Evolutionary conservation across 2,888 invertebrate genomes (phyloP).

Genomic region (Plutella xylostella): DNA sequence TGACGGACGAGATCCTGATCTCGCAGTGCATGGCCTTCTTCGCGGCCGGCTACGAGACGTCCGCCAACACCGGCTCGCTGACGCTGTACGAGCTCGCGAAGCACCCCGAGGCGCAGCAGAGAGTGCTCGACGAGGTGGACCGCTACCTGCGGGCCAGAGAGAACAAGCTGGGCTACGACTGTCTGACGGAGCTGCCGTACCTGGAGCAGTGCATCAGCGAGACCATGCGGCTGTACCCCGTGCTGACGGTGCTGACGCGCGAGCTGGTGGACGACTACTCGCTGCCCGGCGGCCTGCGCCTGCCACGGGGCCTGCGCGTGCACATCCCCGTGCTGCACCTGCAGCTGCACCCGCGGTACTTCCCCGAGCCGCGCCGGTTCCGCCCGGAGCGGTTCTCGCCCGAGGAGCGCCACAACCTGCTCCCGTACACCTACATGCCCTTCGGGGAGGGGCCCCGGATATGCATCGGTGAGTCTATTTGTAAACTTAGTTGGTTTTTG

Average conservation of each 20-base stretch:
- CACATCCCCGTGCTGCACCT: slow-evolving; percentile 8
- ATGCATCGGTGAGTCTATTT: slow-evolving; percentile 15
- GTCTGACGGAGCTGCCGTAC: slow-evolving; percentile 52
- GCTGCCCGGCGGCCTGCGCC: neutral
- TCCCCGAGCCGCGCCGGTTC: slow-evolving; percentile 7
- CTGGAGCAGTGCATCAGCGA: slow-evolving; percentile 54
- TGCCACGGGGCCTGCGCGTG: slow-evolving; percentile 8
- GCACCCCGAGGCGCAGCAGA: slow-evolving; percentile 48
- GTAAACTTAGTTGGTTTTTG: neutral
- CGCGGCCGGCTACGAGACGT: slow-evolving; percentile 65
- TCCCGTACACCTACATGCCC: slow-evolving; percentile 14
- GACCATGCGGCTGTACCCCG: slow-evolving; percentile 51
- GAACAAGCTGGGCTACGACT: slow-evolving; percentile 49
- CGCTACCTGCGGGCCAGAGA: slow-evolving; percentile 33
- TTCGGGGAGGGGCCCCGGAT: slow-evolving; percentile 18
- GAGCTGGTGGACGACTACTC: slow-evolving; percentile 10
- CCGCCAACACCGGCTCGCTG: slow-evolving; percentile 52
- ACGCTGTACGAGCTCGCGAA: slow-evolving; percentile 56
- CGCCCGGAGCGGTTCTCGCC: slow-evolving; percentile 10
- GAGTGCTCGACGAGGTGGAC: slow-evolving; percentile 44
- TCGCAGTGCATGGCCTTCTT: slow-evolving; percentile 66
- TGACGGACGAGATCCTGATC: slow-evolving; percentile 51
- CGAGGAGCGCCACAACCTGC: slow-evolving; percentile 6
- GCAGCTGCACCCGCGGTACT: slow-evolving; percentile 10
- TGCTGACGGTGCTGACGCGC: slow-evolving; percentile 31